Evolutionary conservation across 2,797 vertebrate species (phyloP), one percentile per base, ranked within the genome.

Genomic region (Bovichtus variegatus): DNA sequence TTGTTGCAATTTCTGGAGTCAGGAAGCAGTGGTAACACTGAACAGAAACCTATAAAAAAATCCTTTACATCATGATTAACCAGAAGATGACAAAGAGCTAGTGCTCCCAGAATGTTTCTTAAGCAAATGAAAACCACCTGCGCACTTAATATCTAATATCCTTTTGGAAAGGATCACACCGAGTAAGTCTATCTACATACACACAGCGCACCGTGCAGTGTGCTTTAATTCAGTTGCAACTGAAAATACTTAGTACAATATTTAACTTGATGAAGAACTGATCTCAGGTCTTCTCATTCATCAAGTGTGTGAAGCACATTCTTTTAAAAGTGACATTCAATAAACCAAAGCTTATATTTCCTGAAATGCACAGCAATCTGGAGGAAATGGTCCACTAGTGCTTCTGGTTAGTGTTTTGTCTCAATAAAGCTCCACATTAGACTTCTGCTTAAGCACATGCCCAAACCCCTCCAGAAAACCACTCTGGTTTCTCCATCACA

Each of bases 111-210:
- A 63, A 23, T 66, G 18, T 71, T 68, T 79, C 44, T 64, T 10
- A 78, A 66, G 40, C 61, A 87, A 94, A 95, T 92, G 76, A 83
- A 88, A 94, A 91, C 89, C 93, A 94, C 82, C 85, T 94, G 93
- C 86, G 71, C 76, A 59, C 70, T 74, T 51, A 63, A 27, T 71
- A 83, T 77, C 58, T 61, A 74, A 85, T 80, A 72, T 81, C 59
- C 84, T 74, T 34, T 72, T 49, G 51, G 55, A 80, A 61, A 75
- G 41, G 36, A 69, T 67, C 46, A 38, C 21, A 68, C 60, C 65
- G 27, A 74, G 54, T 58, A 79, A 54, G 40, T 60, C 57, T 76
- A 23, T 71, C 59, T 9, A 31, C 18, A 50, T 15, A 9, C 36
- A 40, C 25, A 44, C 16, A 25, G 2, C 31, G 13, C n/a, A 53